Evolutionary conservation across 2,113 vertebrate genomes (phyloP), one percentile per base, ranked within the genome.

Genomic region (Candoia aspera): DNA sequence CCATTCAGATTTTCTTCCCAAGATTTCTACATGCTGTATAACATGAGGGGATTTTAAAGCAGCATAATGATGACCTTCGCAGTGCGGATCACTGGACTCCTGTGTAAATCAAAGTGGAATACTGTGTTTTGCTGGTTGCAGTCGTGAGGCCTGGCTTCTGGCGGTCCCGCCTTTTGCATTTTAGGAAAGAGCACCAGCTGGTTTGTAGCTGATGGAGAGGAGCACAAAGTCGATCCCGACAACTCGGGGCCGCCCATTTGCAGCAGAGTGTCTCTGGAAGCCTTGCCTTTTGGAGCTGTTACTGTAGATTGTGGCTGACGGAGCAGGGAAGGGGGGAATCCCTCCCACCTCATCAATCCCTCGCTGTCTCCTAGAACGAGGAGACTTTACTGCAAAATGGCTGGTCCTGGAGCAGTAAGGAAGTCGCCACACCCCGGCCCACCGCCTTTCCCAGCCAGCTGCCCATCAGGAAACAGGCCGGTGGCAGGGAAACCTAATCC

Each of bases 401-500:
- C 33, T 42, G 33, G 73, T 42, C 17, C 33, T 10, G 33, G 73
- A 3, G 37, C 33, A 33, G 73, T 8, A 42, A 42, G 73, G 73
- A 42, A 79, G 42, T 8, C 0, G 3, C 12, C n/a, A 13, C 15
- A 29, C n/a, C n/a, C 0, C 13, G 42, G 42, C 13, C n/a, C 5
- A 2, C 68, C 68, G 15, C 68, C 64, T 6, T 1, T 1, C 64
- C 64, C 62, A 64, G 26, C 11, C 64, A n/a, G 64, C 54, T 13
- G 12, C 54, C 62, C 62, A 11, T 15, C 62, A 68, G 62, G 68
- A 79, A 79, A 37, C 19, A 33, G 68, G 68, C 17, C 1, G 68
- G 6, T 79, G 33, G 33, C 73, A 79, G 73, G 33, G 73, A 42
- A 21, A 3, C 33, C 73, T 79, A 79, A 79, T 79, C n/a, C 21